Evolutionary conservation across 2,797 vertebrate species (phyloP).

Genomic region (Rhodeus uyekii): DNA sequence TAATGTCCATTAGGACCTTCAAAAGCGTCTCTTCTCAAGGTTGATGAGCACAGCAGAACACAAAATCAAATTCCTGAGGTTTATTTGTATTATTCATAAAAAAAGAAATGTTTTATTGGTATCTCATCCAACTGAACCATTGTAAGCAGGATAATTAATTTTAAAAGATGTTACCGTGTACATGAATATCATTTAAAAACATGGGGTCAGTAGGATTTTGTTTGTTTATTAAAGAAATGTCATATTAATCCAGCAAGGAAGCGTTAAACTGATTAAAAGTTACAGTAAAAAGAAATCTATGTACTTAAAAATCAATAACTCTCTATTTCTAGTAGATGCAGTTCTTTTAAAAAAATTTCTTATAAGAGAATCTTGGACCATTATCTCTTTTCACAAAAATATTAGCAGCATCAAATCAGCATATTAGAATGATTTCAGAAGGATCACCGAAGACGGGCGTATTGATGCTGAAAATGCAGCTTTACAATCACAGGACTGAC

Average conservation of each 20-base stretch:
- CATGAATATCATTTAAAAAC: too few relatives aligned
- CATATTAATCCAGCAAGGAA: not conserved
- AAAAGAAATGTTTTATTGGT: too few relatives aligned
- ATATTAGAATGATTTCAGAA: not conserved
- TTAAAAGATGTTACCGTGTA: too few relatives aligned
- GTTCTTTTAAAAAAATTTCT: too few relatives aligned
- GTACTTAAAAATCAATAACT: not conserved
- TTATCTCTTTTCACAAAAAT: not conserved
- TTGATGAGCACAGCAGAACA: constrained; percentile 48
- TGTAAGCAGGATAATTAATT: too few relatives aligned
- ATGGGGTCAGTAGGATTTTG: too few relatives aligned
- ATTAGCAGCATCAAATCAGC: not conserved
- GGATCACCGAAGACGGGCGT: not conserved
- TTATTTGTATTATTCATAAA: not conserved
- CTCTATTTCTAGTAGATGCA: not conserved
- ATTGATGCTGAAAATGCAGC: not conserved
- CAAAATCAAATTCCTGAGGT: not conserved
- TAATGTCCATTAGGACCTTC: constrained; percentile 53
- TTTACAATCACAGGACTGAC: not conserved
- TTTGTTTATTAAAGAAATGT: not conserved
- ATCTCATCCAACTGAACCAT: too few relatives aligned
- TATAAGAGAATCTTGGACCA: not conserved
- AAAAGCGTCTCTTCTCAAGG: constrained; percentile 65
- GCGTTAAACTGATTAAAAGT: not conserved
- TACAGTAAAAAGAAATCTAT: not conserved